Conservation (phyloP, 2,113 vertebrate genomes). For the Pterocles burchelli region DNA sequence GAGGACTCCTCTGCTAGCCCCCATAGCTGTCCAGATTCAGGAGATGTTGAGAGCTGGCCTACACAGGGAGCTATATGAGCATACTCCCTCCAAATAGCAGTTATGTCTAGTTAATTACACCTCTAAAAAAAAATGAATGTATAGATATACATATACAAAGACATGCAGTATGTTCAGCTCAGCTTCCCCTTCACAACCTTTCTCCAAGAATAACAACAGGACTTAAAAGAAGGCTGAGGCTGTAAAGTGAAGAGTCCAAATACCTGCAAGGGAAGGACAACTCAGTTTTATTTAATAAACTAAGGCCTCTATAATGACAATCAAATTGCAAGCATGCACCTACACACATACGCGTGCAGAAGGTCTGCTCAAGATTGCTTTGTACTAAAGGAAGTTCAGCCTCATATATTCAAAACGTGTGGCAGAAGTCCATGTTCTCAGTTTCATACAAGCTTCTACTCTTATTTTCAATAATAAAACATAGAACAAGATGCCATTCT, state of each 20-base stretch:
- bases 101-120: background rate
- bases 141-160: background rate
- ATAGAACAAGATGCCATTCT: background rate
- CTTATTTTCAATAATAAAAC: background rate
- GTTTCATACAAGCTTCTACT: background rate
- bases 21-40: background rate
- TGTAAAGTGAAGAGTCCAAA: background rate
- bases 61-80: background rate
- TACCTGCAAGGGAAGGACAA: background rate
- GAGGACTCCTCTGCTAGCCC: background rate
- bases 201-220: background rate
- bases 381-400: background rate
- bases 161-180: background rate
- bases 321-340: background rate
- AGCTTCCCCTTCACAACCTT: background rate
- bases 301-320: background rate
- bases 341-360: background rate
- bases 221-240: background rate
- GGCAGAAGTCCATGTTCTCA: background rate
- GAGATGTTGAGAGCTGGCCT: background rate
- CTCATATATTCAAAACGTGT: background rate
- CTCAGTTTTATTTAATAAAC: background rate
- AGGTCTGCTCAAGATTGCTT: background rate
- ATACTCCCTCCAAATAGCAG: background rate
- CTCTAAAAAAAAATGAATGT: background rate